phyloP scores from a whole-genome alignment of 2,113 vertebrate species.

The Toxotes jaculatrix region DNA sequence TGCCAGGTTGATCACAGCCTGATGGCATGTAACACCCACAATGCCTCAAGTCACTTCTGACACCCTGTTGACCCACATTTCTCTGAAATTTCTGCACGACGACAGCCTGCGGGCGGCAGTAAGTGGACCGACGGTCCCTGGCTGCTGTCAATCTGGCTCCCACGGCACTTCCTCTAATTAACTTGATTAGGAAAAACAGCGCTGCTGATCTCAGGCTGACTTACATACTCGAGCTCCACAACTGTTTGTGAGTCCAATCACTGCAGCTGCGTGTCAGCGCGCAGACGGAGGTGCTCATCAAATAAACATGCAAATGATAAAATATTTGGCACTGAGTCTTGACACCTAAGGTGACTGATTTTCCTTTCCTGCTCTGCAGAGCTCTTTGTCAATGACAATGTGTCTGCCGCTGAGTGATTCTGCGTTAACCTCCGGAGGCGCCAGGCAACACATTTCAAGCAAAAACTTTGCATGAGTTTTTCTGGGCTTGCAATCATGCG shows the following conservation, averaged over 20 bases:
- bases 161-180: constrained; percentile 71
- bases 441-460: constrained; percentile 69
- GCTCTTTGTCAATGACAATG: constrained; percentile 78
- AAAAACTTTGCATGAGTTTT: constrained; percentile 48
- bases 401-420: constrained; percentile 69
- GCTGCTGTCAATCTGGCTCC: constrained; percentile 69
- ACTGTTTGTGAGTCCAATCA: constrained; percentile 75
- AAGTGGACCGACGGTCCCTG: constrained; percentile 64
- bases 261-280: constrained; percentile 26
- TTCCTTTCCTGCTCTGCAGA: constrained; percentile 51
- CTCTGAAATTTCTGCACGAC: constrained; percentile 37
- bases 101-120: constrained; percentile 57
- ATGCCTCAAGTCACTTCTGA: constrained; percentile 48
- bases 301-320: constrained; percentile 82
- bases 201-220: constrained; percentile 54
- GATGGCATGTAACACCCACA: neutral
- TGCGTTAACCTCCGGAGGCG: constrained; percentile 75
- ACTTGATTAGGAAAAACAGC: constrained; percentile 76
- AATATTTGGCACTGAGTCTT: constrained; percentile 69
- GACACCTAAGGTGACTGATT: constrained; percentile 74
- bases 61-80: constrained; percentile 69
- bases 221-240: constrained; percentile 32
- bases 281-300: constrained; percentile 69
- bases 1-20: constrained; percentile 19
- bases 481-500: constrained; percentile 28